phyloP scores from a whole-genome alignment of 2,888 invertebrate species.

The Willowsia nigromaculata region DNA sequence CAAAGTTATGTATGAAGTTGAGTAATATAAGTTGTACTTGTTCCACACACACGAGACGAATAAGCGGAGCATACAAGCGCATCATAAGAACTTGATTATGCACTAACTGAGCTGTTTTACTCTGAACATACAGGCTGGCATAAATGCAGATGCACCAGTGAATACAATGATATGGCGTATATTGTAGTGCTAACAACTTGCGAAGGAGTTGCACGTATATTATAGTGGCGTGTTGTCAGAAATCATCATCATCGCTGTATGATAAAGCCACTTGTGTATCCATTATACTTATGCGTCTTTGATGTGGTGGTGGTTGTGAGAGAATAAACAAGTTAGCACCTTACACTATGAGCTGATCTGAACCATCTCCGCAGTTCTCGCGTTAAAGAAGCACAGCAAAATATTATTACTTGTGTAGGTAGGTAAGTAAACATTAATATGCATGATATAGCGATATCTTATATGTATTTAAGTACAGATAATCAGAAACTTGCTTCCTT shows the following conservation, averaged over 20 bases:
- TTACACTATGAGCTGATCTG: neutral
- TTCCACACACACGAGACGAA: conserved; percentile 1
- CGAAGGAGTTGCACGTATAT: conserved; percentile 53
- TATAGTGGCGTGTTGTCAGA: neutral
- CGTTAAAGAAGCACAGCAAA: neutral
- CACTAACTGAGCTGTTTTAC: neutral
- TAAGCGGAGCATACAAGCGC: neutral
- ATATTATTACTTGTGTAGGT: neutral
- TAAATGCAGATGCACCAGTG: neutral
- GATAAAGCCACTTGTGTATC: too few relatives aligned
- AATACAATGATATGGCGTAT: neutral
- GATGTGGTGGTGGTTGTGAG: too few relatives aligned
- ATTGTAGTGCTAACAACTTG: conserved; percentile 40
- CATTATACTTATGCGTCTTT: too few relatives aligned
- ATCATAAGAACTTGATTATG: conserved; percentile 28
- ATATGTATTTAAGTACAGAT: neutral
- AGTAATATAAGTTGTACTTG: conserved; percentile 56
- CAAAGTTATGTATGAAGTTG: conserved; percentile 74
- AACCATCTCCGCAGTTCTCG: neutral
- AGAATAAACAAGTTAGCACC: conserved; percentile 42
- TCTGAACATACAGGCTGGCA: neutral
- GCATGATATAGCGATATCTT: neutral
- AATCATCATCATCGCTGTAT: neutral
- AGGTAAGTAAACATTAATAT: neutral
- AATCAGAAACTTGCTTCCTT: neutral